Base-by-base conservation (phyloP, 2,113 vertebrate species). In the Nerophis lumbriciformis region DNA sequence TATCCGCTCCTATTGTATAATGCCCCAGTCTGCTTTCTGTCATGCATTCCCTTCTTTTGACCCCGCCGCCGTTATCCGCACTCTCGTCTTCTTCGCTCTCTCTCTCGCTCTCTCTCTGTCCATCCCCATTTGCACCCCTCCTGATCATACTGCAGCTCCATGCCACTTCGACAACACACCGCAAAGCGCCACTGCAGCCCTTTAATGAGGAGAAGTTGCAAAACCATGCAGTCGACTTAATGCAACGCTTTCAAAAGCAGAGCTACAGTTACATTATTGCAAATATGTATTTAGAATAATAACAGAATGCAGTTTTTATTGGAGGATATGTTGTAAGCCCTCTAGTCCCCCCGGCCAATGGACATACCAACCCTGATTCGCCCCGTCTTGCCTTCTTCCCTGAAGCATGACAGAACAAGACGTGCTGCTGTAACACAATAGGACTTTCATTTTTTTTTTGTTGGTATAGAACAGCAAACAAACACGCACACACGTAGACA, bases 311-410 rank as follows among this genome's bases (percentile, higher is more conserved):
- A 71, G 55, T 59, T 66, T 78, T 76, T 55, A 71, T 65, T 75
- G 67, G 55, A 21, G 37, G 39, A 72, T 66, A 6, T 59, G 61
- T 68, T 76, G 72, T 66, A 62, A 59, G 61, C 66, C 62, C 60
- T 75, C 80, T 65, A 53, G 39, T 57, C 59, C 78, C 73, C 55
- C 42, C 42, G 56, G 65, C 79, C 75, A 72, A 76, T 70, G 78
- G 87, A 78, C 81, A 79, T 84, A 81, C 81, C 83, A 71, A 77
- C 83, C 48, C 75, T 56, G 73, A 79, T 87, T 77, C 65, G 83
- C 73, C 79, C 80, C 1, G 75, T 85, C 88, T 88, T 89, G 88
- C 76, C 86, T 83, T 80, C 71, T 86, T 49, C 78, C 83, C 80
- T 77, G 73, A 78, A 85, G 82, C 84, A 72, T 79, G 78, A 77